Percentiles rank a stretch among this genome's conserved stretches.
These are phyloP conservation scores for Lasaia peninsularis DNA, from an alignment of 1,140 invertebrate species.

Conservation along the genomic window DNA sequence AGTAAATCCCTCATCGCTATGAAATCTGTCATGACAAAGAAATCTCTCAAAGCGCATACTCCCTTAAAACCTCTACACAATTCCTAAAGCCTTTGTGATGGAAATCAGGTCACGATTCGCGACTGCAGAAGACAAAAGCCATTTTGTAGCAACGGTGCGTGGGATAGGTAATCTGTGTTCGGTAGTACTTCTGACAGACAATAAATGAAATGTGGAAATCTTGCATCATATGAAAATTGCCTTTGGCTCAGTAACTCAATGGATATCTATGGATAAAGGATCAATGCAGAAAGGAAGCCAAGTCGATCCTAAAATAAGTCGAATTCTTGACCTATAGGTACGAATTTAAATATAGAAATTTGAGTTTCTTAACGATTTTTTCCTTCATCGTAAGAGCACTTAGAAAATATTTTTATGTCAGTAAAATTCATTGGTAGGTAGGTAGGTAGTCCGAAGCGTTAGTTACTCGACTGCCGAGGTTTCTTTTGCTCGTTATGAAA, in stretches of 20 bases:
- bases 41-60: constrained; percentile 7
- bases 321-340: too few species aligned
- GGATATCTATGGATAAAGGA: too few species aligned
- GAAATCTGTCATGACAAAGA: background rate
- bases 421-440: too few species aligned
- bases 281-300: too few species aligned
- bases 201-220: constrained; percentile 3
- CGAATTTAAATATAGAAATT: too few species aligned
- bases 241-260: background rate
- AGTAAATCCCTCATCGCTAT: background rate
- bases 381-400: too few species aligned
- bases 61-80: constrained; percentile 12
- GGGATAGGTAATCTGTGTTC: constrained; percentile 9
- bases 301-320: too few species aligned
- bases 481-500: too few species aligned
- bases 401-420: too few species aligned
- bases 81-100: constrained; percentile 14
- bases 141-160: constrained; percentile 14
- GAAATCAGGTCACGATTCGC: constrained; percentile 14
- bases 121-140: constrained; percentile 10
- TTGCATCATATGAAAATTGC: background rate
- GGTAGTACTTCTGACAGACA: constrained; percentile 1
- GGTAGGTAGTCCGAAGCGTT: too few species aligned
- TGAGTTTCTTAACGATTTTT: too few species aligned
- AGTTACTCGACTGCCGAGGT: too few species aligned